Conservation (phyloP, 2,888 invertebrate species). For the Oscheius sp. region DNA sequence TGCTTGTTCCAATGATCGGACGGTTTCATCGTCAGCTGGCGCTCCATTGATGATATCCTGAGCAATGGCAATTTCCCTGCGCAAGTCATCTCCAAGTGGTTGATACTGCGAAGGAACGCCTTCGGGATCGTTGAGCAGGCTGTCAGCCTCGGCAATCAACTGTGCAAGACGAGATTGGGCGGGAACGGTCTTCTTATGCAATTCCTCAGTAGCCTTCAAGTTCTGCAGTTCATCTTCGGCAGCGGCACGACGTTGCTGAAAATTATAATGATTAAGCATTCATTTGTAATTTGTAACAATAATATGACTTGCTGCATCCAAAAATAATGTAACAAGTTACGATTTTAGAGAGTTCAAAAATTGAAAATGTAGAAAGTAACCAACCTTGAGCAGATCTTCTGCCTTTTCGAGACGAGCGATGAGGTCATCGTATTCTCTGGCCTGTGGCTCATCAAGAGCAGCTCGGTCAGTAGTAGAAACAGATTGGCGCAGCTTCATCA, state of each 20-base stretch:
- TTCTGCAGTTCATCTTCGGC: conserved; percentile 44
- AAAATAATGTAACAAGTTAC: too few relatives aligned
- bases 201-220: conserved; percentile 41
- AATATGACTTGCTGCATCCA: too few relatives aligned
- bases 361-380: not conserved
- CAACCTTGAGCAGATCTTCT: conserved; percentile 42
- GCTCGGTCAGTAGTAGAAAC: conserved; percentile 40
- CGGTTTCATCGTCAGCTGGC: conserved; percentile 39
- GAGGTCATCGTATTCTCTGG: conserved; percentile 45
- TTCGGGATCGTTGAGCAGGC: conserved; percentile 47
- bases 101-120: conserved; percentile 48
- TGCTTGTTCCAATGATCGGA: conserved; percentile 40
- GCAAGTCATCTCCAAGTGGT: conserved; percentile 42
- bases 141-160: conserved; percentile 48
- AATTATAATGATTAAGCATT: conserved; percentile 28
- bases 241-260: conserved; percentile 44
- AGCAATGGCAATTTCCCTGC: conserved; percentile 38
- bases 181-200: conserved; percentile 42
- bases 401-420: conserved; percentile 50
- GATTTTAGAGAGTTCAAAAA: not conserved
- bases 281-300: too few relatives aligned
- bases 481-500: conserved; percentile 39
- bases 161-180: conserved; percentile 41
- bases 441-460: conserved; percentile 47
- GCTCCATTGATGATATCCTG: conserved; percentile 32